Base-by-base conservation (phyloP, 2,888 invertebrate genomes). In the Nomada flava region DNA sequence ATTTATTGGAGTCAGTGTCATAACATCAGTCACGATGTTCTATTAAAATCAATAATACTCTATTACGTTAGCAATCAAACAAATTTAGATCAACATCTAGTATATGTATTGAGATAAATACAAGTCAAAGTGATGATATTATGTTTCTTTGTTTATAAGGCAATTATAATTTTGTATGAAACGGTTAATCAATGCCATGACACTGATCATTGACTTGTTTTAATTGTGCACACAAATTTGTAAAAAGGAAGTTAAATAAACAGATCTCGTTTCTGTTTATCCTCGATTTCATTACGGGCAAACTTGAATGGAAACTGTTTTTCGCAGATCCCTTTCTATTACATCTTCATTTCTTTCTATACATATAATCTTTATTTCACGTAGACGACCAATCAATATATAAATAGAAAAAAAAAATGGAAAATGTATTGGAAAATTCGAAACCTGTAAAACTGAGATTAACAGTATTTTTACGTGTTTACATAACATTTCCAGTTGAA, bases 401-500 rank as follows among this genome's bases (percentile, higher is more conserved):
- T 10, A 60, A 50, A 26, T 23, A n/a, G 50, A 60, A 50, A 10
- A 2, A 18, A 15, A n/a, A 65, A 47, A 60, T 62, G 44, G 7
- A 13, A 55, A 29, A 23, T 47, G 63, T 53, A 52, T 13, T 57
- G 10, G 1, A 65, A 52, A 57, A 52, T 26, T 29, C 10, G 5
- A 10, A 36, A 57, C 18, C 60, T n/a, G 11, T 57, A 57, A 9
- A 57, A 29, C 65, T 68, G 23, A 26, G 80, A 85, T 72, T 79
- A 82, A 20, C 64, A 20, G 52, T 83, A 88, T 82, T 29, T 76
- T 75, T 72, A 53, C 78, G 74, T 76, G 78, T 78, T 74, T 74
- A 63, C 50, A 79, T 85, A 81, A 76, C 75, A 80, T 83, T 85
- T 86, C 80, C 80, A 85, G 26, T 67, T 62, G 47, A 55, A 68